Evolutionary conservation across 2,888 invertebrate species (phyloP), one percentile per base, ranked within the genome.

Genomic region (Cryptus viduatorius): DNA sequence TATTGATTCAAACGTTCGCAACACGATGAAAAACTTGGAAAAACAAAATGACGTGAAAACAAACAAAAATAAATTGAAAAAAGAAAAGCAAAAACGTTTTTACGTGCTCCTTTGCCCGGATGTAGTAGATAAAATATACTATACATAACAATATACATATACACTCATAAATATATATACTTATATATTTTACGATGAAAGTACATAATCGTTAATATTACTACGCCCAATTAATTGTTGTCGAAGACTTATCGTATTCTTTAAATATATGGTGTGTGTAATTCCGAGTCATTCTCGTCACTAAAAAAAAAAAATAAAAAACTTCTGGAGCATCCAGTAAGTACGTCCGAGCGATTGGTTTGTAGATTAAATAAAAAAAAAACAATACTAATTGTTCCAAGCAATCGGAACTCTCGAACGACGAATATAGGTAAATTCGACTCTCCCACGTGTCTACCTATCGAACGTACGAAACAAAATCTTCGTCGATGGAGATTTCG

Each of bases 101-200:
- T 79, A 84, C 61, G 79, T 78, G 82, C 71, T 82, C 75, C 16
- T 59, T 68, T 76, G 73, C 80, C 19, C 53, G 56, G 37, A 68
- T 65, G 64, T 50, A 42, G 79, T 71, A 77, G 48, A 81, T 72
- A 59, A 72, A 76, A 77, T 80, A 82, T 61, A 86, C 53, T 79
- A 85, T 82, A 81, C 53, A 81, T 67, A 83, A 68, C 86, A 53
- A 79, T 77, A 82, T 69, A 67, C 14, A 69, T 71, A 61, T 48
- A 79, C 65, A 61, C 37, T 81, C 83, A 84, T 65, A 81, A 56
- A 84, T 50, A 76, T 64, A 79, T 69, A 75, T 88, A 89, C 44
- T 48, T 78, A 82, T 85, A 86, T 88, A 87, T 88, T 88, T 89
- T 87, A 88, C 84, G 83, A 89, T 89, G 89, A 89, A 89, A 89